phyloP scores from a whole-genome alignment of 1,140 invertebrate species.

The Bombus picipes region DNA sequence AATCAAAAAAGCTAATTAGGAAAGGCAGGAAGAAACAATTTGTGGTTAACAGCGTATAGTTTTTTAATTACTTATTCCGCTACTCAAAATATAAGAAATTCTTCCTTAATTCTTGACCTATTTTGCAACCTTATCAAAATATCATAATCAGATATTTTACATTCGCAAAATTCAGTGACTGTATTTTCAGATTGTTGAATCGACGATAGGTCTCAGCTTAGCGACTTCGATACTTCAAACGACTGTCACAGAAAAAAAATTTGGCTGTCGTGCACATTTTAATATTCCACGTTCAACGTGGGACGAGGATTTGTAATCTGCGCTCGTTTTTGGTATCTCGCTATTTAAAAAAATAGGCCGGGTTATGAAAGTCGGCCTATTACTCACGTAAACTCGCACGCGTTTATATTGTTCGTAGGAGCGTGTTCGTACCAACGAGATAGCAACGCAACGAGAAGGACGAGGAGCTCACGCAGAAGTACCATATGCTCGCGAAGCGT shows the following conservation, averaged over 20 bases:
- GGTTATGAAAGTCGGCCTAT: background rate
- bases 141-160: no score
- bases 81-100: background rate
- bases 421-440: background rate
- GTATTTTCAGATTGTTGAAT: background rate
- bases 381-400: background rate
- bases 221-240: background rate
- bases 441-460: background rate
- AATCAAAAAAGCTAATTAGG: no score
- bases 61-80: no score
- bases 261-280: background rate
- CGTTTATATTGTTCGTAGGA: constrained; percentile 15
- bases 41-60: no score
- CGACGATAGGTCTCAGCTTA: background rate
- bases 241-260: background rate
- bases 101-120: no score
- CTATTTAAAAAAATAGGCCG: constrained; percentile 4
- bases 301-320: background rate
- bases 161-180: no score
- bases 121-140: no score
- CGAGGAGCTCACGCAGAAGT: constrained; percentile 4
- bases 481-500: constrained; percentile 30
- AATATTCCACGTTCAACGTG: background rate
- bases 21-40: no score
- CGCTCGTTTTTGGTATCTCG: background rate